These are phyloP conservation scores for Caiman crocodilus DNA, from an alignment of 2,797 vertebrate species.

Conservation along the genomic window DNA sequence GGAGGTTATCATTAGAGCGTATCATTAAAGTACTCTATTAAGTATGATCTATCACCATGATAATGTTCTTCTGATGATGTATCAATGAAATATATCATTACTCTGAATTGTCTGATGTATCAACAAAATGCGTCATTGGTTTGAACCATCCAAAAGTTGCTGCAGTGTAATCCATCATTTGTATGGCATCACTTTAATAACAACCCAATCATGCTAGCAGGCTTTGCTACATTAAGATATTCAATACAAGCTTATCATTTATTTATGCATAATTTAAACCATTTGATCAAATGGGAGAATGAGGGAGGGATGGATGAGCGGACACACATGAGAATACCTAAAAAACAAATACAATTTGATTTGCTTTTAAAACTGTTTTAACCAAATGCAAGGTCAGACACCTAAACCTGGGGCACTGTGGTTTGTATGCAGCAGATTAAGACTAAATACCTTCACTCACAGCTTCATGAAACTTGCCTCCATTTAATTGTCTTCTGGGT, in stretches of 20 bases:
- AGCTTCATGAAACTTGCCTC: neutral
- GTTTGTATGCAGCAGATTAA: too few species aligned
- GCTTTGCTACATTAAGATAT: slow-evolving; percentile 57
- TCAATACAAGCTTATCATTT: slow-evolving; percentile 35
- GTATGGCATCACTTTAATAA: slow-evolving; percentile 15
- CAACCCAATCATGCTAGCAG: slow-evolving; percentile 12
- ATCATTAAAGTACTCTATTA: slow-evolving; percentile 2
- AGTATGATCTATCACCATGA: neutral
- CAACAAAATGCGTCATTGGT: slow-evolving; percentile 47
- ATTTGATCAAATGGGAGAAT: neutral
- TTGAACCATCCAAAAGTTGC: slow-evolving; percentile 34
- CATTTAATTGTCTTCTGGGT: slow-evolving; percentile 32
- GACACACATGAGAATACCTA: neutral
- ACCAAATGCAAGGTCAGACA: slow-evolving; percentile 19
- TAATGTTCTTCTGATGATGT: slow-evolving; percentile 17
- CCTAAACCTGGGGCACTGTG: neutral
- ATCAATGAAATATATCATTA: slow-evolving; percentile 40
- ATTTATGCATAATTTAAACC: slow-evolving; percentile 30
- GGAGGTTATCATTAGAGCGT: neutral
- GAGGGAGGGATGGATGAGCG: neutral
- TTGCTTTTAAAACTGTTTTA: neutral
- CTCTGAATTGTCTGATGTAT: slow-evolving; percentile 18
- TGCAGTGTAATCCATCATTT: slow-evolving; percentile 24
- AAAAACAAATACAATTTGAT: slow-evolving; percentile 10
- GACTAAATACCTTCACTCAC: too few species aligned